These are phyloP conservation scores for Amphibalanus amphitrite DNA, from an alignment of 1,140 invertebrate genomes.

Conservation along the genomic window DNA sequence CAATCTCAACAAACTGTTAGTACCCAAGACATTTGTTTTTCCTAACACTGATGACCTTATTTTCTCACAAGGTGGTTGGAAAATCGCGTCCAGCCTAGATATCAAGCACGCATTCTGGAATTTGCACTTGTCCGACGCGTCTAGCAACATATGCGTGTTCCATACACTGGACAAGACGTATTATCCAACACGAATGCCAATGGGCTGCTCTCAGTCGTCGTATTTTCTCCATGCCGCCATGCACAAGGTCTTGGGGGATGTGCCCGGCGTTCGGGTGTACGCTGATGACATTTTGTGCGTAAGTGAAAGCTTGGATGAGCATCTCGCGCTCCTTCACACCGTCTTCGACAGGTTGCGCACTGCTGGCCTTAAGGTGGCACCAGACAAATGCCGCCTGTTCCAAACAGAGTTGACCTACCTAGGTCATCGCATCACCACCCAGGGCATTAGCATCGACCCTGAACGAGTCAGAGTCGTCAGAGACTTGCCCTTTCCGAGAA, in stretches of 20 bases:
- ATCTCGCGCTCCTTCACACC: neutral
- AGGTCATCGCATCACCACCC: neutral
- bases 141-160: neutral
- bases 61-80: neutral
- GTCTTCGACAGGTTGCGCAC: neutral
- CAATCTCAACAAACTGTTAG: neutral
- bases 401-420: neutral
- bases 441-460: neutral
- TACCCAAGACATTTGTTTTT: neutral
- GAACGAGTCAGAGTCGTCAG: neutral
- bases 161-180: neutral
- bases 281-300: neutral
- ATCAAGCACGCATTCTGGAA: neutral
- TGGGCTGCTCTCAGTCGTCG: neutral
- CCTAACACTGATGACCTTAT: neutral
- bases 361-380: neutral
- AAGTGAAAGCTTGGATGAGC: neutral
- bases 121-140: neutral
- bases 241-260: neutral
- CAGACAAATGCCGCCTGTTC: neutral
- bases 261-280: neutral
- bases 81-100: neutral
- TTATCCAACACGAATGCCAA: neutral
- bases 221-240: neutral
- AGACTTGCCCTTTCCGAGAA: neutral